Conservation (phyloP, 2,797 vertebrate genomes). For the Moxostoma hubbsi region DNA sequence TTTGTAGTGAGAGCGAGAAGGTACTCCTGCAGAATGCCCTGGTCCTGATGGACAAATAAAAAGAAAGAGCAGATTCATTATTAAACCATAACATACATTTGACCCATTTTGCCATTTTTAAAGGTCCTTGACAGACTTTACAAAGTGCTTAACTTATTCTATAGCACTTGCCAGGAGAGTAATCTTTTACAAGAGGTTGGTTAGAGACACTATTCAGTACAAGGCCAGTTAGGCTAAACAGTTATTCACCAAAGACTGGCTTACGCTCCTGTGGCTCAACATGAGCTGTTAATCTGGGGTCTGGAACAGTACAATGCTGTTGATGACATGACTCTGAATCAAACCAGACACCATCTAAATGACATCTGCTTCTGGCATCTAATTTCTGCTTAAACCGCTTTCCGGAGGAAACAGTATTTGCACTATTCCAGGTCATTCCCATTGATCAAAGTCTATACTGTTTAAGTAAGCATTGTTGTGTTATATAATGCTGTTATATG, state of each 20-base stretch:
- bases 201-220: background rate
- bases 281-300: slow-evolving; percentile 21
- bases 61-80: background rate
- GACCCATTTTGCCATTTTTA: background rate
- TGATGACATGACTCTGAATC: slow-evolving; percentile 68
- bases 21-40: slow-evolving; percentile 91
- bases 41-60: slow-evolving; percentile 76
- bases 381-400: background rate
- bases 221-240: slow-evolving; percentile 1
- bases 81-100: background rate
- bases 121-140: background rate
- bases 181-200: background rate
- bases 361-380: slow-evolving; percentile 6
- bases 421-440: background rate
- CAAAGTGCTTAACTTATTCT: background rate
- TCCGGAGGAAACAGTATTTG: slow-evolving; percentile 11
- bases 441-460: no score
- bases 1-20: slow-evolving; percentile 93
- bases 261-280: slow-evolving; percentile 55
- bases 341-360: slow-evolving; percentile 49
- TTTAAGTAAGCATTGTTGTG: no score
- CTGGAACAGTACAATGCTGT: slow-evolving; percentile 59
- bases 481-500: no score
- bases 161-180: background rate
- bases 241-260: no score